phyloP scores from a whole-genome alignment of 2,797 vertebrate species.

The Semaprochilodus insignis region DNA sequence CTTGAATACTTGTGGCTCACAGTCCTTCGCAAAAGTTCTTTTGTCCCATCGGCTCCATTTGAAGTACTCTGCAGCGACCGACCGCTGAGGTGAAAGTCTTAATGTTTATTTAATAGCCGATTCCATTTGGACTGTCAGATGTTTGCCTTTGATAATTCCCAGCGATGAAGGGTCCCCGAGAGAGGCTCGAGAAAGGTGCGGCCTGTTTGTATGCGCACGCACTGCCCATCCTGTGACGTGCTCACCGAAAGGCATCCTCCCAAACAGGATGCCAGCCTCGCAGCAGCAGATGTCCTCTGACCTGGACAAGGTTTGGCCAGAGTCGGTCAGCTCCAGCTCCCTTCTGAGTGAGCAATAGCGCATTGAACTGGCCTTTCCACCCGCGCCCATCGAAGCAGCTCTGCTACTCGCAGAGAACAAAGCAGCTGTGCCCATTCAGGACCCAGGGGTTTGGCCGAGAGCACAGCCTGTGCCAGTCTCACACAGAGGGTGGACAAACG shows the following conservation, averaged over 20 bases:
- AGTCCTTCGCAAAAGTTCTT: conserved; percentile 45
- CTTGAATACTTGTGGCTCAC: conserved; percentile 38
- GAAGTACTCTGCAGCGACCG: conserved; percentile 38
- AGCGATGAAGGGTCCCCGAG: conserved; percentile 57
- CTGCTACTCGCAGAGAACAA: conserved; percentile 38
- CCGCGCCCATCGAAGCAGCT: conserved; percentile 24
- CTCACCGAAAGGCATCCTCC: conserved; percentile 41
- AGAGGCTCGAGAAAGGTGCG: conserved; percentile 63
- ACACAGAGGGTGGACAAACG: conserved; percentile 55
- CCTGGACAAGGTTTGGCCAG: conserved; percentile 58
- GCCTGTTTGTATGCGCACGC: conserved; percentile 65
- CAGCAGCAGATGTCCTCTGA: conserved; percentile 63
- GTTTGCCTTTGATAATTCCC: conserved; percentile 65
- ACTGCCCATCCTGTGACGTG: conserved; percentile 73
- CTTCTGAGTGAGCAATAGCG: conserved; percentile 37
- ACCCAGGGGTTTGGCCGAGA: conserved; percentile 40
- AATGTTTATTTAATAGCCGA: conserved; percentile 56
- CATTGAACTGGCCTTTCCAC: conserved; percentile 44
- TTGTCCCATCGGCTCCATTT: conserved; percentile 44
- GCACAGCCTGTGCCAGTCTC: conserved; percentile 51
- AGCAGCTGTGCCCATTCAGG: conserved; percentile 43
- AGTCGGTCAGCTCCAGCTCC: conserved; percentile 23
- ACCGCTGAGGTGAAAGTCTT: conserved; percentile 40
- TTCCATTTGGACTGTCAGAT: conserved; percentile 47
- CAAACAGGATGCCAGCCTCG: conserved; percentile 59